These are phyloP conservation scores for Zaprionus davidi DNA, from an alignment of 1,140 invertebrate genomes.

Conservation along the genomic window DNA sequence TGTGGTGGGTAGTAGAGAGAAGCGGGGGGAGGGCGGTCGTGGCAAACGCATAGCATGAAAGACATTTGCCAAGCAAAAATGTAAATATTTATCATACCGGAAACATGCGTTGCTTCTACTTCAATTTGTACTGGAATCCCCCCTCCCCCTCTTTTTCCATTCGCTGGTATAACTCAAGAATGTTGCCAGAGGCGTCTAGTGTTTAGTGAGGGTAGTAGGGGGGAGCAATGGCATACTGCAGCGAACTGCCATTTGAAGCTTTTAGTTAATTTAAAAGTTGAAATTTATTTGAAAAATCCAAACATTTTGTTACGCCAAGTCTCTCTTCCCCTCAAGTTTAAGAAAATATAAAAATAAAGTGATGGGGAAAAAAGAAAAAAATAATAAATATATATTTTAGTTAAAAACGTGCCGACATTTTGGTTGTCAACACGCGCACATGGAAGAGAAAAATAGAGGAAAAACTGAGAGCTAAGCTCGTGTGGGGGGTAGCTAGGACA, in stretches of 20 bases:
- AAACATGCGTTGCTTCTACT: constrained; percentile 56
- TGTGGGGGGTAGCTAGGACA: neutral
- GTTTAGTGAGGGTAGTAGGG: neutral
- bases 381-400: constrained; percentile 43
- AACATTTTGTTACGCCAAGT: constrained; percentile 33
- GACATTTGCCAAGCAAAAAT: constrained; percentile 77
- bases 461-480: neutral
- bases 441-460: neutral
- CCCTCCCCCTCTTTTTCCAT: neutral
- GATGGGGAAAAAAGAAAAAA: neutral
- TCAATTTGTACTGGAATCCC: constrained; percentile 46
- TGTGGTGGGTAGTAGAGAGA: neutral
- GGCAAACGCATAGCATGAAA: constrained; percentile 60
- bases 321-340: neutral
- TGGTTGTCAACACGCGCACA: constrained; percentile 72
- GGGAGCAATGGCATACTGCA: constrained; percentile 4
- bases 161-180: constrained; percentile 17
- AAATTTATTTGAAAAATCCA: constrained; percentile 73
- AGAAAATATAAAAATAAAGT: constrained; percentile 5
- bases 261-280: constrained; percentile 81
- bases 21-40: neutral
- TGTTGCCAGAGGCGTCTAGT: constrained; percentile 24
- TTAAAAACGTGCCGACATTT: constrained; percentile 81
- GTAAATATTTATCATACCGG: constrained; percentile 79
- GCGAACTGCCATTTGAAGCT: constrained; percentile 62